A percentile compares a stretch with the other conserved stretches of the same genome.
phyloP scores from a whole-genome alignment of 2,113 vertebrate species.

The Phalacrocorax brasilianus region DNA sequence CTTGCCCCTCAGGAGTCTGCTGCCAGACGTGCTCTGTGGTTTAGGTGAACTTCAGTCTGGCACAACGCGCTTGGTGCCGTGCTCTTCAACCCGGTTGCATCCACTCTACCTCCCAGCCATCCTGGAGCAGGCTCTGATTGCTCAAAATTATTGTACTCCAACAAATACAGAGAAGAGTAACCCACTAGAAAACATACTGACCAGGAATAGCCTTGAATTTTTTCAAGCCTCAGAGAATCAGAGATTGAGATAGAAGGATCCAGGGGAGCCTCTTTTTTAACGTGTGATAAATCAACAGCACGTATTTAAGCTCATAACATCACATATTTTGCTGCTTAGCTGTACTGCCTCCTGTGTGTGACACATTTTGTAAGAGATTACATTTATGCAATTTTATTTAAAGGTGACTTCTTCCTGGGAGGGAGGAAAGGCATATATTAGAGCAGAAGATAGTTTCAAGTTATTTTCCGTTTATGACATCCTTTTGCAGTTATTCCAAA shows the following conservation, averaged over 20 bases:
- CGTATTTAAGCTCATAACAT: neutral
- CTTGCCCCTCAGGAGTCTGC: neutral
- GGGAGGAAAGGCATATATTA: neutral
- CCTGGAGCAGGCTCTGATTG: neutral
- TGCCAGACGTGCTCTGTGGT: neutral
- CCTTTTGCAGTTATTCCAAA: neutral
- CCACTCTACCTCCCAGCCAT: neutral
- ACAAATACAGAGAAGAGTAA: neutral
- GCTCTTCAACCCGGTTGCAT: neutral
- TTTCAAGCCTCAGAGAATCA: neutral
- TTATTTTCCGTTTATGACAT: neutral
- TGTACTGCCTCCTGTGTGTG: neutral
- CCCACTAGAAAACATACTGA: neutral
- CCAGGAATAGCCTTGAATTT: neutral
- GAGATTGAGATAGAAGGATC: neutral
- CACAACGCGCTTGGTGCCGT: fast-evolving
- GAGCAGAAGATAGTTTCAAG: neutral
- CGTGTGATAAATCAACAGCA: neutral
- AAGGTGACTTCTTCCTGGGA: neutral
- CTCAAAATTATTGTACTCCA: neutral
- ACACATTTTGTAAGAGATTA: neutral
- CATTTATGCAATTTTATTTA: neutral
- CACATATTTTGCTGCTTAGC: neutral
- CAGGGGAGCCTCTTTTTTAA: neutral
- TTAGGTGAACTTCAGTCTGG: neutral